Evolutionary conservation across 2,888 invertebrate genomes (phyloP).

Genomic region (Cephus pulcher): DNA sequence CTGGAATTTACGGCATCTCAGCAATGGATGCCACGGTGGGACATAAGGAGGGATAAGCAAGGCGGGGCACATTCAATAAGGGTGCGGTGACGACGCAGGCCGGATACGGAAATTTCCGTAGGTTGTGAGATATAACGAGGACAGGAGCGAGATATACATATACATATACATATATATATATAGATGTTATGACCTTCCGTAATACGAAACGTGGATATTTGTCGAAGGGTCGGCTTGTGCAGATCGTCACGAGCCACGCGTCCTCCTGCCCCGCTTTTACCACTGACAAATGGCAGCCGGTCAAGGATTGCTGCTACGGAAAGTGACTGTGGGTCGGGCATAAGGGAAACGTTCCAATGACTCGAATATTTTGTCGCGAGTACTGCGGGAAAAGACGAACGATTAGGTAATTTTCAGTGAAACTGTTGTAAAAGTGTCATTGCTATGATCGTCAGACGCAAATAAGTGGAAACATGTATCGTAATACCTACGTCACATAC

Average conservation of each 20-base stretch:
- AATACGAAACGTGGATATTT: slow-evolving; percentile 2
- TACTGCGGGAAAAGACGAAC: neutral
- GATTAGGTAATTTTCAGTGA: neutral
- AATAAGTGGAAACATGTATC: neutral
- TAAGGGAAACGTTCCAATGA: neutral
- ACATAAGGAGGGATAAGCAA: neutral
- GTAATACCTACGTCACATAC: neutral
- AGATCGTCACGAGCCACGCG: neutral
- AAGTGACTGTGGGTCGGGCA: neutral
- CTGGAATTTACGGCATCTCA: neutral
- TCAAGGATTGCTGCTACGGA: neutral
- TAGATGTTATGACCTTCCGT: neutral
- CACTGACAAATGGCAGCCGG: neutral
- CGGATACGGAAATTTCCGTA: slow-evolving; percentile 4
- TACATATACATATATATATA: neutral
- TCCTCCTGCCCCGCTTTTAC: neutral
- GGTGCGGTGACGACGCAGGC: slow-evolving; percentile 3
- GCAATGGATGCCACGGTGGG: neutral
- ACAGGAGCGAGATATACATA: neutral
- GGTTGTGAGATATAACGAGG: slow-evolving; percentile 1
- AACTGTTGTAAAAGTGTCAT: neutral
- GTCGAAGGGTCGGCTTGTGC: neutral
- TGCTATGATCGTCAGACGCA: neutral
- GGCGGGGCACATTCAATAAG: slow-evolving; percentile 5
- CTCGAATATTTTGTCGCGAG: neutral